Evolutionary conservation across 2,113 vertebrate genomes (phyloP).

Genomic region (Pseudorectes ferrugineus): DNA sequence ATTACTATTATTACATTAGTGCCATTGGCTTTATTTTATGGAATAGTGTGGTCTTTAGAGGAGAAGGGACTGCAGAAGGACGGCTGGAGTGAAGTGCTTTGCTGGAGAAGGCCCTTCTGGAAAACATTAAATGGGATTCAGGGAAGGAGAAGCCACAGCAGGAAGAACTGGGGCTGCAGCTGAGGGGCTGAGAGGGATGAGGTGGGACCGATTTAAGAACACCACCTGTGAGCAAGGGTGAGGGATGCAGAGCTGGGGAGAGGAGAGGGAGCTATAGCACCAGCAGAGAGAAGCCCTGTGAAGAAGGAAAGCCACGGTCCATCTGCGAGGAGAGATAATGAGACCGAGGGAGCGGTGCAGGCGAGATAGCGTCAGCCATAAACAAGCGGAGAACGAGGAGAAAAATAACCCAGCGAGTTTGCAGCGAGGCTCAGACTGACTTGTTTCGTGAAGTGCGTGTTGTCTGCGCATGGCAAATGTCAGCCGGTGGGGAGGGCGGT

Average conservation of each 20-base stretch:
- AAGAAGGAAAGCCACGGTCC: neutral
- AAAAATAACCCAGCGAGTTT: neutral
- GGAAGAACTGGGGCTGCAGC: too few species aligned
- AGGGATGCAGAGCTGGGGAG: neutral
- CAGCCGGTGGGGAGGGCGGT: neutral
- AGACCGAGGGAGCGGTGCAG: neutral
- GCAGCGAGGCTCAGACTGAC: neutral
- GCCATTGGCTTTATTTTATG: neutral
- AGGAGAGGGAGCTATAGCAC: neutral
- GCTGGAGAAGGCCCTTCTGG: neutral
- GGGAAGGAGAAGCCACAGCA: neutral
- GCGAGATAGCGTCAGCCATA: neutral
- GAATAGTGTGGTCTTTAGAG: accelerated
- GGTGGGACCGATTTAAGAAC: neutral
- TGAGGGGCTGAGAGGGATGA: neutral
- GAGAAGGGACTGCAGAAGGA: neutral
- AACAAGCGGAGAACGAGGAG: neutral
- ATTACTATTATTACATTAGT: too few species aligned
- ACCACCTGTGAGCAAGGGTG: neutral
- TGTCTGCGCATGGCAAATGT: neutral
- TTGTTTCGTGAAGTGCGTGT: neutral
- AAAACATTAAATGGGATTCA: neutral
- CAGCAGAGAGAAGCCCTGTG: neutral
- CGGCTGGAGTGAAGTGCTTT: neutral
- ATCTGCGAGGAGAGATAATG: slow-evolving; percentile 15